Base-by-base conservation (phyloP, 2,888 invertebrate genomes). In the Caenorhabditis japonica region DNA sequence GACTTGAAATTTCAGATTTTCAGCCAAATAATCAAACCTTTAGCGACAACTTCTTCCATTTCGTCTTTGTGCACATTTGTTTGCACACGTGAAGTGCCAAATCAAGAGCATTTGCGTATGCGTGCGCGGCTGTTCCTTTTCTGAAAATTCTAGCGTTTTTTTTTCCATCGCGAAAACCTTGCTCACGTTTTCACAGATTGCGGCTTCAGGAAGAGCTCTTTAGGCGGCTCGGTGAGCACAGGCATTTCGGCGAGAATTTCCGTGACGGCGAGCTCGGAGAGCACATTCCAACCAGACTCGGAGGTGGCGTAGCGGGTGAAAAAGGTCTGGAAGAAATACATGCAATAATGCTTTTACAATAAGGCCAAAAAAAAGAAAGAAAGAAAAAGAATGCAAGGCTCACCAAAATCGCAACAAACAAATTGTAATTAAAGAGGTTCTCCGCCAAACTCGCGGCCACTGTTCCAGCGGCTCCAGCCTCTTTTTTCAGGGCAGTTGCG, bases 121-220 rank as follows among this genome's bases (percentile, higher is more conserved):
- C 44, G 25, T 72, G 36, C 1, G 78, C 59, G 2, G 60, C 2
- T 2, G 75, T 59, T 15, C 72, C 78, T 44, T 66, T 59, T 55
- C 80, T 80, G 59, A 38, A 77, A 68, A 52, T 13, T 15, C 13
- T 0, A 17, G 12, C 13, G 0, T 44, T 44, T 10, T 62, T 1
- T 21, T 17, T 10, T 19, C 33, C 33, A 8, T 47, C 27, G 30
- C 4, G 4, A 36, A 43, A 47, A 15, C 12, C 47, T 15, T 10
- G 69, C 74, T 41, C 12, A 79, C 79, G 44, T 60, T 27, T 76
- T 76, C 10, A 79, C 70, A 47, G 64, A 62, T 10, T 68, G 64
- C 23, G 81, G 81, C 39, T 81, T 68, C 58, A 81, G 46, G 60
- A 81, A 81, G 10, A 81, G 51, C 36, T 81, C 75, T 25, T 76